These are phyloP conservation scores for Taenioides sp. DNA, from an alignment of 2,797 vertebrate genomes.

Conservation along the genomic window DNA sequence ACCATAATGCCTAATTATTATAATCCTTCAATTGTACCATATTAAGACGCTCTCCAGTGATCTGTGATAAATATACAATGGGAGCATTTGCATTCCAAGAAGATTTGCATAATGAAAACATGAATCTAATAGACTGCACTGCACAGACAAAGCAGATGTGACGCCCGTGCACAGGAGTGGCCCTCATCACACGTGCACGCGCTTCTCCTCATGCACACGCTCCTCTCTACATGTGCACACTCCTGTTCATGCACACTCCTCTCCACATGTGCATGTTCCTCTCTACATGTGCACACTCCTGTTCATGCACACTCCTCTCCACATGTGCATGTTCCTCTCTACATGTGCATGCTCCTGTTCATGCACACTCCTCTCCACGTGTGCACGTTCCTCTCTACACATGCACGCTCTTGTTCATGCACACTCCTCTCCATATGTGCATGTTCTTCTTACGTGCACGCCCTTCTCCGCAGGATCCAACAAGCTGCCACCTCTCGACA, in stretches of 20 bases:
- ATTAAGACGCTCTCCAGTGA: slow-evolving; percentile 25
- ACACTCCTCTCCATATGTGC: slow-evolving; percentile 4
- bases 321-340: background rate
- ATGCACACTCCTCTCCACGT: no score
- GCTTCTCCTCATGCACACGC: background rate
- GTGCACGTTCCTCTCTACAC: no score
- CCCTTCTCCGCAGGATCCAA: slow-evolving; percentile 46
- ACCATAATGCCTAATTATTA: slow-evolving; percentile 9
- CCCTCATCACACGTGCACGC: background rate
- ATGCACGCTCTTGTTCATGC: background rate
- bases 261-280: background rate
- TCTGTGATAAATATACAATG: slow-evolving; percentile 24
- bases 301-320: no score
- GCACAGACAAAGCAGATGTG: slow-evolving; percentile 12
- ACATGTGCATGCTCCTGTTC: no score
- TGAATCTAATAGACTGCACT: slow-evolving; percentile 26
- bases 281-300: no score
- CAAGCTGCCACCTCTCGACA: slow-evolving; percentile 68
- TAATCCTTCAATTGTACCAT: slow-evolving; percentile 17
- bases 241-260: background rate
- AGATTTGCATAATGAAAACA: slow-evolving; percentile 43
- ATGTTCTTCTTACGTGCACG: background rate
- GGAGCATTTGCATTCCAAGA: slow-evolving; percentile 42
- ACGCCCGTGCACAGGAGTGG: slow-evolving; percentile 11
- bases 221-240: slow-evolving; percentile 2